A percentile compares a stretch with the other conserved stretches of the same genome.
Evolutionary conservation across 2,797 vertebrate species (phyloP).

Genomic region (Galago senegalensis): DNA sequence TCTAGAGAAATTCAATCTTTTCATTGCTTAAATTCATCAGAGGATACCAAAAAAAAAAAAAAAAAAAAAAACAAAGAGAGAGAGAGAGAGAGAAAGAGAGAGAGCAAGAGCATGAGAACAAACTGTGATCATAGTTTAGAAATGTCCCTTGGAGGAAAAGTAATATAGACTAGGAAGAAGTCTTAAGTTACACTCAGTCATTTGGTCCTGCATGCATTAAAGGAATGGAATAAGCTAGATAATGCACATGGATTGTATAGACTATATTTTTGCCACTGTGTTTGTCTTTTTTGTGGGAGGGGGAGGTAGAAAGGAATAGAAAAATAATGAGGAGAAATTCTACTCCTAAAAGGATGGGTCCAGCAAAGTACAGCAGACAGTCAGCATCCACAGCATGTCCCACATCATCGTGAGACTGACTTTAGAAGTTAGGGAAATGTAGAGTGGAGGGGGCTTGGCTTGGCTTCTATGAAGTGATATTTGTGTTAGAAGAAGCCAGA

Average conservation of each 20-base stretch:
- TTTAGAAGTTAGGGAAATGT: conserved; percentile 68
- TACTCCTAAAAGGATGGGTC: conserved; percentile 59
- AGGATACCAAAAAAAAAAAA: background rate
- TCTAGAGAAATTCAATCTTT: conserved; percentile 47
- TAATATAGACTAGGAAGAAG: conserved; percentile 62
- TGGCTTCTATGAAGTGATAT: conserved; percentile 81
- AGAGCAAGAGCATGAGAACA: background rate
- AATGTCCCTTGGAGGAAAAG: conserved; percentile 59
- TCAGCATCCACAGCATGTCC: background rate
- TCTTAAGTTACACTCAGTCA: conserved; percentile 62
- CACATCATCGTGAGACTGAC: conserved; percentile 73
- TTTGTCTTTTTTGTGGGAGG: conserved; percentile 74
- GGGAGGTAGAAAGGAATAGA: background rate
- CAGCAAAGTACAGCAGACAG: background rate
- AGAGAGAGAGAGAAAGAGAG: no score
- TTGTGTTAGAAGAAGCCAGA: conserved; percentile 79
- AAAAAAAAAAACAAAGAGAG: background rate
- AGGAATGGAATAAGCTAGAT: conserved; percentile 68
- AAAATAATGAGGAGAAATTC: conserved; percentile 68
- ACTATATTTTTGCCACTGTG: conserved; percentile 77
- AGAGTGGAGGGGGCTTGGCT: conserved; percentile 64
- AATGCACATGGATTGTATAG: conserved; percentile 78
- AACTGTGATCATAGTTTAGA: conserved; percentile 17
- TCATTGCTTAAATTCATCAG: background rate
- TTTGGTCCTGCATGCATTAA: conserved; percentile 26